Evolutionary conservation across 2,797 vertebrate genomes (phyloP).

Genomic region (Syncerus caffer): DNA sequence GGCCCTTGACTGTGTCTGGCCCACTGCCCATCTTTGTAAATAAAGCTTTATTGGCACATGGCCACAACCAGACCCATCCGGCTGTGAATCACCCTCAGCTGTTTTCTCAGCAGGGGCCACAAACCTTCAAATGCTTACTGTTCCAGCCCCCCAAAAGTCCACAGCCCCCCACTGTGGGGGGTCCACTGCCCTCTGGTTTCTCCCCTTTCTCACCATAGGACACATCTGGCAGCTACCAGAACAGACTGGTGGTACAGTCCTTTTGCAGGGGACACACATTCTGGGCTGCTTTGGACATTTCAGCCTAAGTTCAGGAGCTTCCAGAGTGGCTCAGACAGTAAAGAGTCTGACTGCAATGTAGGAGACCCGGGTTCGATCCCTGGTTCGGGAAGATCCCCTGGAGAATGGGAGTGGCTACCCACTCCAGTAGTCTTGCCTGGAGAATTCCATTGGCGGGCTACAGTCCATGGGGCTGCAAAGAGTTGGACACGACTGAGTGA

Average conservation of each 20-base stretch:
- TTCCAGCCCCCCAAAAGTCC: background rate
- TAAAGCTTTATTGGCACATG: background rate
- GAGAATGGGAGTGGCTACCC: background rate
- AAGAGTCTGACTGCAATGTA: background rate
- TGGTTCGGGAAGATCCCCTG: background rate
- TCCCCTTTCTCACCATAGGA: background rate
- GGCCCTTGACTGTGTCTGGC: background rate
- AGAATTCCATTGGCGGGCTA: background rate
- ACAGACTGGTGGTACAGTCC: background rate
- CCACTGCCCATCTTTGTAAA: background rate
- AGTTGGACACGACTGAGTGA: background rate
- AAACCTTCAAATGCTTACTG: background rate
- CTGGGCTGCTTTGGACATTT: background rate
- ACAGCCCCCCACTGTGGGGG: background rate
- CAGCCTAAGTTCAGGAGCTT: background rate
- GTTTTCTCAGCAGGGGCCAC: background rate
- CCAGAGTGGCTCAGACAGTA: background rate
- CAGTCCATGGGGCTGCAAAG: background rate
- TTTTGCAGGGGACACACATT: background rate
- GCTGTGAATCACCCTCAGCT: background rate
- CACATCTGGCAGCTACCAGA: too few species aligned
- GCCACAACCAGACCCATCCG: rapidly evolving
- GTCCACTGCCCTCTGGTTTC: background rate
- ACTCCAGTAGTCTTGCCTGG: background rate
- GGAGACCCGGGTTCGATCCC: background rate